Evolutionary conservation across 2,888 invertebrate genomes (phyloP), one percentile per base, ranked within the genome.

Genomic region (Cantharis nigra): DNA sequence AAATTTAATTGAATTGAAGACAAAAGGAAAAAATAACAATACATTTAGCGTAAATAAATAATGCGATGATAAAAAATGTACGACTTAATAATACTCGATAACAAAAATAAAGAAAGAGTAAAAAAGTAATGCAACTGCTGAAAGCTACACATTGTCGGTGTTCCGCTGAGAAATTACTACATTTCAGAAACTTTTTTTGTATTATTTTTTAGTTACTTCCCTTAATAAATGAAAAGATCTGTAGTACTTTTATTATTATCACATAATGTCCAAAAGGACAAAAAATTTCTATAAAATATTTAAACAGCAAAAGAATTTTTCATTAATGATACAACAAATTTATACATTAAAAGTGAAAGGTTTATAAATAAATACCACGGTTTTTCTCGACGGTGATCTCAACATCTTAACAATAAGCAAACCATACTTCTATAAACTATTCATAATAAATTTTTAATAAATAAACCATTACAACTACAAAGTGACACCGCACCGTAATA

Each of bases 141-240:
- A 76, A 69, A 75, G 71, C 71, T 69, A 76, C 65, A 67, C 70
- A 67, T 67, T 76, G 76, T 76, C 69, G 72, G 76, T 28, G 63
- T 71, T 76, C 16, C 65, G 63, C 65, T 73, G 76, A 76, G 72
- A 76, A 76, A 76, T 73, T 70, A 70, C 69, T 63, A 76, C 72
- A 70, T 76, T 76, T 72, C 73, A 33, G 70, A 76, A 69, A 33
- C 70, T 76, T 76, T 76, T n/a, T 72, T 76, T 73, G 72, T 30
- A 20, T 63, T 70, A 64, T 67, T 70, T 70, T 65, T 65, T 67
- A 70, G 33, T 70, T 70, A 72, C 72, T 72, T 72, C 69, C 63
- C 20, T 76, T 70, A 69, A 72, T 76, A 72, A 76, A 72, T 69
- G 67, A 76, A 72, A 18, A 63, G 33, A 69, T 74, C 69, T 20